Evolutionary conservation across 2,797 vertebrate genomes (phyloP).

Genomic region (Melopsittacus undulatus): DNA sequence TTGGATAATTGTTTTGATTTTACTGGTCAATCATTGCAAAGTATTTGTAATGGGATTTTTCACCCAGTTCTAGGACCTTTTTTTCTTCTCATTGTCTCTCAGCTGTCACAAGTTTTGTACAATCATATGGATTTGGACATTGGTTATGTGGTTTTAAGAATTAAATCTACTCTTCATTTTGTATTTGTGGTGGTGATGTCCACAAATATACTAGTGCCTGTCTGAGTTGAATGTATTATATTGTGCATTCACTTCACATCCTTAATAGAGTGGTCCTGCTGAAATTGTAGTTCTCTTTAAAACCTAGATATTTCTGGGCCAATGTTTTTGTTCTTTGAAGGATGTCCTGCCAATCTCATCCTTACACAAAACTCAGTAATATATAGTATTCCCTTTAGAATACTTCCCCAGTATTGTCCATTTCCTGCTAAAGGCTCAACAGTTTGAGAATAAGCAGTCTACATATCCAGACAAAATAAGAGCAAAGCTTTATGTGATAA

Average conservation of each 20-base stretch:
- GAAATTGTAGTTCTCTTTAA: neutral
- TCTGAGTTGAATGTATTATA: neutral
- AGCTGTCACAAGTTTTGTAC: neutral
- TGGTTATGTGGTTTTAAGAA: neutral
- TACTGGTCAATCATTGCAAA: neutral
- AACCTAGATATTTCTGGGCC: neutral
- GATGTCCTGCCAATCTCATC: neutral
- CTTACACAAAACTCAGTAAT: neutral
- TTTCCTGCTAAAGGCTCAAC: neutral
- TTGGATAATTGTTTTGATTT: slow-evolving; percentile 31
- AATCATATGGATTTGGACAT: neutral
- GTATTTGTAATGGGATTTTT: neutral
- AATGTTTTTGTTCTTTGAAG: neutral
- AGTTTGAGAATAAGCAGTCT: neutral
- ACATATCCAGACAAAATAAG: neutral
- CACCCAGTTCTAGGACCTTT: neutral
- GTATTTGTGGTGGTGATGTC: neutral
- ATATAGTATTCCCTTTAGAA: neutral
- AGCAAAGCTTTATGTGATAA: neutral
- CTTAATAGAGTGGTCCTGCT: neutral
- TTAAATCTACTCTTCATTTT: neutral
- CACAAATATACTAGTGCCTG: neutral
- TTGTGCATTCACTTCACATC: neutral
- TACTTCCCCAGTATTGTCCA: neutral
- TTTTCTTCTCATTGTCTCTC: neutral